Conservation (phyloP, 2,113 vertebrate genomes). For the Isichthys henryi region DNA sequence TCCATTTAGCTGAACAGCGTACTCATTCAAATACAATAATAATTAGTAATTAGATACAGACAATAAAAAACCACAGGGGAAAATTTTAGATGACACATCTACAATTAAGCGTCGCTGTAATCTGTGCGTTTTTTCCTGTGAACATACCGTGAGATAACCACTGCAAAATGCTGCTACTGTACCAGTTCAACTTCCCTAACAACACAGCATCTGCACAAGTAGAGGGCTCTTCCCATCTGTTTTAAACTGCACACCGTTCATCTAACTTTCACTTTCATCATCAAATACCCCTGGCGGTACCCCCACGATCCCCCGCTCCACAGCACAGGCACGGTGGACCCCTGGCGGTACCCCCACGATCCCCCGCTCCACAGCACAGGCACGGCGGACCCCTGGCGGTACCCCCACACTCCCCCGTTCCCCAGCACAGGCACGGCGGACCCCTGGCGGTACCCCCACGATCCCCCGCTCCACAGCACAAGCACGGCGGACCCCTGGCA, state of each 20-base stretch:
- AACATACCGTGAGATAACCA: not conserved
- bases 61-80: not conserved
- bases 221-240: not conserved
- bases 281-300: no score
- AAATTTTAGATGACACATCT: not conserved
- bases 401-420: slow-evolving; percentile 39
- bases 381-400: slow-evolving; percentile 44
- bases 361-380: no score
- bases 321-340: no score
- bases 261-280: not conserved
- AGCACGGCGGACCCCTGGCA: slow-evolving; percentile 37
- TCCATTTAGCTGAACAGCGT: not conserved
- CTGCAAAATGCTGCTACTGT: not conserved
- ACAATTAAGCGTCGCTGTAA: not conserved
- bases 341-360: no score
- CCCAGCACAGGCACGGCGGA: slow-evolving; percentile 25
- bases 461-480: slow-evolving; percentile 14
- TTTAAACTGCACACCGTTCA: not conserved
- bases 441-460: no score
- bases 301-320: no score
- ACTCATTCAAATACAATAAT: not conserved
- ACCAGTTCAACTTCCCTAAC: not conserved
- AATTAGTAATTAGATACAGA: not conserved
- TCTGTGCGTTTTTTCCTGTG: not conserved
- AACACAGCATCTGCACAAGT: not conserved